phyloP scores from a whole-genome alignment of 2,113 vertebrate genomes.

The Tinamus guttatus region DNA sequence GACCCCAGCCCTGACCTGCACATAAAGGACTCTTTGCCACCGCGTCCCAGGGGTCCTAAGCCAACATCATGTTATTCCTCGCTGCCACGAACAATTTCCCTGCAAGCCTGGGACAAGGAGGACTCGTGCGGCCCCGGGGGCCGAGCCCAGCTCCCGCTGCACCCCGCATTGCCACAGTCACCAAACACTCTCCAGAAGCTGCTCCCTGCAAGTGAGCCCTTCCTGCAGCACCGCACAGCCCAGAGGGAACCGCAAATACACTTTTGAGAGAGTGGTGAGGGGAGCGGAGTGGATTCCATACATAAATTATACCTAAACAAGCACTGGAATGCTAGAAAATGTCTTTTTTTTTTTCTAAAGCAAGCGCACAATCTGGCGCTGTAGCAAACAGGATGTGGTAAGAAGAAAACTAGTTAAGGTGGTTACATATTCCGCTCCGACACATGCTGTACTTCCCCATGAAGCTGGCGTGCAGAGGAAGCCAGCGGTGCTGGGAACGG shows the following conservation, averaged over 20 bases:
- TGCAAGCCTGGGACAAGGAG: no score
- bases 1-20: neutral
- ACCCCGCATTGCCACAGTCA: neutral
- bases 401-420: constrained; percentile 39
- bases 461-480: constrained; percentile 56
- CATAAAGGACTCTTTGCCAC: neutral
- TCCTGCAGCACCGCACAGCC: fast-evolving
- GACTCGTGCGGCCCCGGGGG: no score
- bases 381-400: constrained; percentile 72
- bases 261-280: fast-evolving
- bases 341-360: neutral
- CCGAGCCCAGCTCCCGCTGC: neutral
- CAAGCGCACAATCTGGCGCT: neutral
- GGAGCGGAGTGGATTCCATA: fast-evolving
- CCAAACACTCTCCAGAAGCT: neutral
- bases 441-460: constrained; percentile 57
- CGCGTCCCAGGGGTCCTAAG: neutral
- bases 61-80: neutral
- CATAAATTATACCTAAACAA: neutral
- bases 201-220: fast-evolving
- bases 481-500: constrained; percentile 39
- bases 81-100: fast-evolving
- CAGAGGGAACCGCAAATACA: fast-evolving
- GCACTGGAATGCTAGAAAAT: neutral
- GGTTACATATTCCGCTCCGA: constrained; percentile 17